Evolutionary conservation across 2,888 invertebrate species (phyloP), one percentile per base, ranked within the genome.

Genomic region (Trilocha varians): DNA sequence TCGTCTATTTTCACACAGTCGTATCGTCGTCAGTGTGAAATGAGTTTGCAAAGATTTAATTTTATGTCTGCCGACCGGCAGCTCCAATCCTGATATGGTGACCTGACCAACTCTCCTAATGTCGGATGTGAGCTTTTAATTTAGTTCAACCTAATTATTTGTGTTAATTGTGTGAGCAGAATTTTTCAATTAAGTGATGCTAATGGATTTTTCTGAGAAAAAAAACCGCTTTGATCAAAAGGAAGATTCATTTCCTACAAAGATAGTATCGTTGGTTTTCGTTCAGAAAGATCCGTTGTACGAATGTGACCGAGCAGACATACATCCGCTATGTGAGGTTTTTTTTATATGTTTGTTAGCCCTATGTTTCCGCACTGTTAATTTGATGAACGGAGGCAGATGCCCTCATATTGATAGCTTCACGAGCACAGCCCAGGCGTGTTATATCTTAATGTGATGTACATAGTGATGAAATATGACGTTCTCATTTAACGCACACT

Each of bases 1-100:
- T 72, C 66, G 66, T 71, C 62, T 73, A 61, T 64, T 68, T 78
- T 80, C 78, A 73, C 82, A 80, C 82, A 73, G 78, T 77, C 67
- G 65, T 77, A 73, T 73, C 73, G 65, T 62, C 57, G 65, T 62
- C 57, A 55, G 56, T 65, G 61, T 55, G 57, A 62, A 62, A 62
- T 58, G 59, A 67, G 65, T 69, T 70, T 66, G 64, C 68, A 57
- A 58, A 69, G 64, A 72, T 70, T 71, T n/a, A n/a, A n/a, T n/a
- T n/a, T n/a, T 70, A 70, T 71, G 66, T 64, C 69, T 65, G 65
- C 67, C 67, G 68, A 62, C 33, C 48, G 44, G 15, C 38, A 45
- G 35, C 38, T 44, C 32, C 34, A 15, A 39, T 35, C 34, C 15
- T 14, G 17, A 13, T 39, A 17, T 17, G 34, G 13, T 16, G 18